These are phyloP conservation scores for Camptogramma bilineatum DNA, from an alignment of 2,888 invertebrate genomes.

Conservation along the genomic window DNA sequence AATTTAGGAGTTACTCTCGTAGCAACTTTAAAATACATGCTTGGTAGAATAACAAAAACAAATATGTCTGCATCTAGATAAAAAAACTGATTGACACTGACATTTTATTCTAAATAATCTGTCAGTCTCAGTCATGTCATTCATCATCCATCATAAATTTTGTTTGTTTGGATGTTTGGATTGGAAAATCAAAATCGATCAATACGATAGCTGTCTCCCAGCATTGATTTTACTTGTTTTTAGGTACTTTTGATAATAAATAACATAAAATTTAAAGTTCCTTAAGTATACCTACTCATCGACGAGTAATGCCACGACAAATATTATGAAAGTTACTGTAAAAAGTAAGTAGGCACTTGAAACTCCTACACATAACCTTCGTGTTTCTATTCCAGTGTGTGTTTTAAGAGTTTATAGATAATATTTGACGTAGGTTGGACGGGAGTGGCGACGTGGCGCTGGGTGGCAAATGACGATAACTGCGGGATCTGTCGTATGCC, in stretches of 20 bases:
- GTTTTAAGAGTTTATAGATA: slow-evolving; percentile 22
- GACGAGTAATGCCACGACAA: slow-evolving; percentile 38
- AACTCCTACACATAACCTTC: neutral
- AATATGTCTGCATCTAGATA: no score
- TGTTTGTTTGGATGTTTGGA: no score
- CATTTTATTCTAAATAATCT: no score
- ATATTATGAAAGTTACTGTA: slow-evolving; percentile 85
- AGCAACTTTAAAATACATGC: no score
- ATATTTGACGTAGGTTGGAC: slow-evolving; percentile 89
- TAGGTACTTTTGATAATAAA: neutral
- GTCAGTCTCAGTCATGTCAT: no score
- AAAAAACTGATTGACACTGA: no score
- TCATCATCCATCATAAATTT: no score
- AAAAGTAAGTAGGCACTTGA: slow-evolving; percentile 80
- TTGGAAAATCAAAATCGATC: no score
- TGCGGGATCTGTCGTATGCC: slow-evolving; percentile 99
- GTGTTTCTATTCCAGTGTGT: slow-evolving; percentile 16
- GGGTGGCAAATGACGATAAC: slow-evolving; percentile 99
- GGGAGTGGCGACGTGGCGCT: slow-evolving; percentile 98
- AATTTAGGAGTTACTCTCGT: no score
- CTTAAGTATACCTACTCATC: slow-evolving; percentile 1
- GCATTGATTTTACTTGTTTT: neutral
- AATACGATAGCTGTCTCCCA: neutral
- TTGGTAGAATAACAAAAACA: no score
- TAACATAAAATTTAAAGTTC: neutral